These are phyloP conservation scores for Rhagophthalmus giganteus DNA, from an alignment of 2,888 invertebrate species.

Conservation along the genomic window DNA sequence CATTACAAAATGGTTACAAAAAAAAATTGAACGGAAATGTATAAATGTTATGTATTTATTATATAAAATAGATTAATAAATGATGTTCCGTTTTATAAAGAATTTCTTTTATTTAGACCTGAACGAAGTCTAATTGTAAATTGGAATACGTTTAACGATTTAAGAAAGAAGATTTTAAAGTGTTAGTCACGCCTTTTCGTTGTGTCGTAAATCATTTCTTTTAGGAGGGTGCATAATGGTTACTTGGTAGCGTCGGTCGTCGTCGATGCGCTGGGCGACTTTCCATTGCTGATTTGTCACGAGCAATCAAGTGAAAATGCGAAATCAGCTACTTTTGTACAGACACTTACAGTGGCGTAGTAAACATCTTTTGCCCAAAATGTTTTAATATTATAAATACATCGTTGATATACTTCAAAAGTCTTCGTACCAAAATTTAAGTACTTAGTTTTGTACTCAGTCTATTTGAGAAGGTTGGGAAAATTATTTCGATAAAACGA, in stretches of 20 bases:
- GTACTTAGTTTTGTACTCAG: no score
- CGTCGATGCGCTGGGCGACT: constrained; percentile 17
- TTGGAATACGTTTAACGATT: no score
- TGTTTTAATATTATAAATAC: no score
- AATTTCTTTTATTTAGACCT: constrained; percentile 8
- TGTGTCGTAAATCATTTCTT: constrained; percentile 14
- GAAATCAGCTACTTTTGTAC: constrained; percentile 7
- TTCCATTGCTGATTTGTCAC: constrained; percentile 32
- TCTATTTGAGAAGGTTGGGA: no score
- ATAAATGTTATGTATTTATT: constrained; percentile 57
- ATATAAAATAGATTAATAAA: constrained; percentile 49
- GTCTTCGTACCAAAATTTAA: no score
- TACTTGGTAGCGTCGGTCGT: constrained; percentile 9
- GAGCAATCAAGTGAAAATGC: constrained; percentile 27
- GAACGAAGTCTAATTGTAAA: no score
- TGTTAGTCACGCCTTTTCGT: constrained; percentile 42
- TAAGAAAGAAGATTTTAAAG: constrained; percentile 39
- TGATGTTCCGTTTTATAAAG: constrained; percentile 26
- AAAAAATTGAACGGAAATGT: constrained; percentile 40
- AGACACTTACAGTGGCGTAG: background rate
- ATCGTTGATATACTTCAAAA: no score
- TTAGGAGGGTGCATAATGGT: constrained; percentile 13
- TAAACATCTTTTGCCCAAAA: no score
- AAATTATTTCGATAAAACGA: no score
- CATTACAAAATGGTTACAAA: constrained; percentile 40